Base-by-base conservation (phyloP, 2,797 vertebrate species). In the Podarcis siculus region DNA sequence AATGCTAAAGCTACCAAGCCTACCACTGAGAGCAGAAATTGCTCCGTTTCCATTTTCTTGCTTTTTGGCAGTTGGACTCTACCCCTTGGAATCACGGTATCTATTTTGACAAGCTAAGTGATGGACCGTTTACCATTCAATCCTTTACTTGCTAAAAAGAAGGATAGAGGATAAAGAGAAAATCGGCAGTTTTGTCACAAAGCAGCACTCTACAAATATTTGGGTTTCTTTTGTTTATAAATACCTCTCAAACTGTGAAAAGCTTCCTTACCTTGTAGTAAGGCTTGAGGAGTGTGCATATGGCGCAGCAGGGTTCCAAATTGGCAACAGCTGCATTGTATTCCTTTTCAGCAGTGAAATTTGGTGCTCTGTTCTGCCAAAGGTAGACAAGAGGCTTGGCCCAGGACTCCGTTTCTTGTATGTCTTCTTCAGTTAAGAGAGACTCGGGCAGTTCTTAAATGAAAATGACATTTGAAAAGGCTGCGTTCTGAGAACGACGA, bases 201-300 rank as follows among this genome's bases (percentile, higher is more conserved):
- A 81, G 5, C 76, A 75, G 42, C 21, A 30, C 82, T 81, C 17
- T 69, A 64, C 8, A 58, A 35, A 15, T 64, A 79, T 30, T 83
- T 61, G 32, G 7, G 39, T 58, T 23, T 76, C 17, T 39, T 27
- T 61, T 30, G 19, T 13, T 61, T 64, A n/a, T 25, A 66, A 55
- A 7, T 30, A 78, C 19, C 30, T 23, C 66, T 0, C 0, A 23
- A 89, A 49, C 71, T 71, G 9, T 45, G 25, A 64, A 15, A 30
- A 82, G 35, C 8, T n/a, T 61, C 12, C 86, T 95, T 97, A 99
- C 99, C 98, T 98, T 98, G 91, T 98, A 97, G 94, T 99, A 99
- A 0, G 98, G 98, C 98, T 98, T 97, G 86, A 99, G 97, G 89
- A 99, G 98, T 8, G 98, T 98, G 94, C 99, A 99, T 86, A 99